Evolutionary conservation across 2,888 invertebrate species (phyloP).

Genomic region (Buathra laborator): DNA sequence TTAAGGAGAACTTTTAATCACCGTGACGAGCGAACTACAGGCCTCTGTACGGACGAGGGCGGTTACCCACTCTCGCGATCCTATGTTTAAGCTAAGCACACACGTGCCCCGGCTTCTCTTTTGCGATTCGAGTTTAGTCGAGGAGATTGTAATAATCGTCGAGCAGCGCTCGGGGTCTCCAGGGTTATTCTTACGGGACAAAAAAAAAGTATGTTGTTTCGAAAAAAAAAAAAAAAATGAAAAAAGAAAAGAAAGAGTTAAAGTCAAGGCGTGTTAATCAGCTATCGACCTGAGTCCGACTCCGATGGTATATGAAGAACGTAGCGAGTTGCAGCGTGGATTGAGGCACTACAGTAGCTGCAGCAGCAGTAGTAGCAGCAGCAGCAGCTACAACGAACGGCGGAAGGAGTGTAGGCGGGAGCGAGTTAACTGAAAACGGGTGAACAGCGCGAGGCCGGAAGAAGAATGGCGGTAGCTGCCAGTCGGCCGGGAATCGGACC

Average conservation of each 20-base stretch:
- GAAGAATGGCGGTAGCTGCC: slow-evolving; percentile 75
- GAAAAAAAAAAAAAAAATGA: not conserved
- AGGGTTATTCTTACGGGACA: not conserved
- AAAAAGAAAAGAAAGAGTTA: not conserved
- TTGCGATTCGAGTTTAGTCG: not conserved
- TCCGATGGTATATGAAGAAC: slow-evolving; percentile 4
- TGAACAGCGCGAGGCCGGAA: slow-evolving; percentile 70
- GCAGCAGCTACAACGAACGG: slow-evolving; percentile 37
- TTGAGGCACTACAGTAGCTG: slow-evolving; percentile 34
- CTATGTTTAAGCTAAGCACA: slow-evolving; percentile 29
- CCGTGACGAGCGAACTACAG: slow-evolving; percentile 54
- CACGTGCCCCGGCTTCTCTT: slow-evolving; percentile 2
- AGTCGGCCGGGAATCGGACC: slow-evolving; percentile 77
- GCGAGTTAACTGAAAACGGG: slow-evolving; percentile 70
- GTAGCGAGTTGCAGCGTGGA: slow-evolving; percentile 42
- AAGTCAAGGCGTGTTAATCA: slow-evolving; percentile 30
- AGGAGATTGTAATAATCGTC: slow-evolving; percentile 24
- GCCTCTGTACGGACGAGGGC: slow-evolving; percentile 26
- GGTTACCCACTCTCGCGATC: slow-evolving; percentile 45
- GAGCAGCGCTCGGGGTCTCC: not conserved
- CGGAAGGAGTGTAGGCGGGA: slow-evolving; percentile 53
- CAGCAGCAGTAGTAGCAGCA: slow-evolving; percentile 44
- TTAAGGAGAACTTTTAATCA: slow-evolving; percentile 71
- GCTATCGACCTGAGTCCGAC: slow-evolving; percentile 24
- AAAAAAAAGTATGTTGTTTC: not conserved